Conservation (phyloP, 2,797 vertebrate genomes). For the Orestias chungarensis region DNA sequence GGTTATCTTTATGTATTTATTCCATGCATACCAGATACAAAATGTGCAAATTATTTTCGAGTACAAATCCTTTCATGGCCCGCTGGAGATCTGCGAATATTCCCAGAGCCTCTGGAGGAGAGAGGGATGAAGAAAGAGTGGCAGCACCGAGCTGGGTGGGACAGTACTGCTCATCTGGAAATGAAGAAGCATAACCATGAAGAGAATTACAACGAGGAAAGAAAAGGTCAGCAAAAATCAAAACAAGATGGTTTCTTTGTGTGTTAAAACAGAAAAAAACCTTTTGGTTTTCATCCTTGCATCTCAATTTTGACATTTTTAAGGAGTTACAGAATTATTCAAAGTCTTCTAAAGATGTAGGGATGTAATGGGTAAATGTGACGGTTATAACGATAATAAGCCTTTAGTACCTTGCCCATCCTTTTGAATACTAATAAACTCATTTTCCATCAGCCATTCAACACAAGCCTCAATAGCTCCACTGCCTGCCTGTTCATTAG, state of each 20-base stretch:
- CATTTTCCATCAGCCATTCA: slow-evolving; percentile 92
- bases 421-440: slow-evolving; percentile 89
- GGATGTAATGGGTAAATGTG: background rate
- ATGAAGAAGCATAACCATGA: slow-evolving; percentile 16
- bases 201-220: background rate
- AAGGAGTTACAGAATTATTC: background rate
- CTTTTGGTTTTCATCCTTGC: background rate
- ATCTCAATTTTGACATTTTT: background rate
- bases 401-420: slow-evolving; percentile 58
- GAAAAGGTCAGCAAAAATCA: background rate
- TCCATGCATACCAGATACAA: slow-evolving; percentile 88
- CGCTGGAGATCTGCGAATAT: slow-evolving; percentile 97
- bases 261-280: too few species aligned
- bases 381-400: background rate
- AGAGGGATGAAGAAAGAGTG: slow-evolving; percentile 94
- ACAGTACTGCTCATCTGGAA: slow-evolving; percentile 82
- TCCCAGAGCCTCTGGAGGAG: slow-evolving; percentile 90
- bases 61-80: slow-evolving; percentile 97
- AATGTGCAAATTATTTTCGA: slow-evolving; percentile 96
- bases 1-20: background rate
- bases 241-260: background rate
- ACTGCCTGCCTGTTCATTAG: slow-evolving; percentile 54
- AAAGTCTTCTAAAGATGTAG: background rate
- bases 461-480: slow-evolving; percentile 89
- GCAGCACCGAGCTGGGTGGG: slow-evolving; percentile 93